These are phyloP conservation scores for Amphimallon solstitiale DNA, from an alignment of 2,888 invertebrate genomes.

Conservation along the genomic window DNA sequence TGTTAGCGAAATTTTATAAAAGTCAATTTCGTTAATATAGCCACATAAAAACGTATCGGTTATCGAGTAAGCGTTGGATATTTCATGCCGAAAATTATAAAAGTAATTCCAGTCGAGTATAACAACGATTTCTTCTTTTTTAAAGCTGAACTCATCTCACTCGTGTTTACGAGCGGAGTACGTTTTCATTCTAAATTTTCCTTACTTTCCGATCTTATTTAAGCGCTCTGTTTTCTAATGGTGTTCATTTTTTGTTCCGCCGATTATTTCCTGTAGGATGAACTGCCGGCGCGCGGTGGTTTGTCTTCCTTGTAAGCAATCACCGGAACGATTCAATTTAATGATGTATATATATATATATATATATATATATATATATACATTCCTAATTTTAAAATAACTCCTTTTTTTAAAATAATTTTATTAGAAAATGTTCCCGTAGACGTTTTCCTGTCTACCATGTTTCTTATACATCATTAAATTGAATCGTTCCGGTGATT, in stretches of 20 bases:
- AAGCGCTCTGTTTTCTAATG: constrained; percentile 23
- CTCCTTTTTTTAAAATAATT: constrained; percentile 5
- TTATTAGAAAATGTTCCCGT: background rate
- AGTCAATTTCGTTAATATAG: too few species aligned
- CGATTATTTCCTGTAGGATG: constrained; percentile 23
- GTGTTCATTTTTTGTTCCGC: constrained; percentile 17
- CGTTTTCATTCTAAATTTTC: constrained; percentile 10
- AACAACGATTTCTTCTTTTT: background rate
- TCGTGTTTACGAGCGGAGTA: background rate
- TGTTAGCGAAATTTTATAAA: too few species aligned
- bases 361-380: too few species aligned
- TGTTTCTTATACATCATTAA: constrained; percentile 24
- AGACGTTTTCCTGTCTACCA: background rate
- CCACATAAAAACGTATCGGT: too few species aligned
- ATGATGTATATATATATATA: constrained; percentile 5
- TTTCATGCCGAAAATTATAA: constrained; percentile 2
- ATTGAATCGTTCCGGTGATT: constrained; percentile 22
- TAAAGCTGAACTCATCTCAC: constrained; percentile 6
- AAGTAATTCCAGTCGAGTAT: constrained; percentile 4
- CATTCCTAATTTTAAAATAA: too few species aligned
- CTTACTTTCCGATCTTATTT: constrained; percentile 16
- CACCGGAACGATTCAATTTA: constrained; percentile 21
- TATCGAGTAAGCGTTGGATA: too few species aligned
- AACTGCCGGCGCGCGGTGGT: constrained; percentile 4
- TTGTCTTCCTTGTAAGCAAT: constrained; percentile 22